phyloP scores from a whole-genome alignment of 2,888 invertebrate species.

The Colletes collaris region DNA sequence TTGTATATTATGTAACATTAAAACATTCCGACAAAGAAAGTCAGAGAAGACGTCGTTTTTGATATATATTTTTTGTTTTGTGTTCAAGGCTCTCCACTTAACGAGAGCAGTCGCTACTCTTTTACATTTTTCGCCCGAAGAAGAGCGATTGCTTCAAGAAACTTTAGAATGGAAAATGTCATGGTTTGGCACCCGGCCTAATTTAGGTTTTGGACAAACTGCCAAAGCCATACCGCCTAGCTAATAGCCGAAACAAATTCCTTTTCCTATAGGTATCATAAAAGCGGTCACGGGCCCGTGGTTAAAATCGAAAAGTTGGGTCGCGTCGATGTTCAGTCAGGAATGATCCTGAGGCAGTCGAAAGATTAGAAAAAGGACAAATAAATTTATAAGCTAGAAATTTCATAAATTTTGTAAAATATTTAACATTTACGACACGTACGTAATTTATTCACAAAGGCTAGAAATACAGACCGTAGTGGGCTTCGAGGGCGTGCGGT shows the following conservation, averaged over 20 bases:
- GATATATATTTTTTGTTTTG: neutral
- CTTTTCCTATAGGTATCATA: conserved; percentile 52
- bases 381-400: conserved; percentile 43
- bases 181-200: conserved; percentile 88
- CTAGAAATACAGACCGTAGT: conserved; percentile 30
- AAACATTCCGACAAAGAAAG: neutral
- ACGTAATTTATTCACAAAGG: conserved; percentile 41
- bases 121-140: conserved; percentile 92
- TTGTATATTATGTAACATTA: neutral
- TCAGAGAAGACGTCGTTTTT: too few species aligned
- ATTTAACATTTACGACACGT: conserved; percentile 52
- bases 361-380: conserved; percentile 16
- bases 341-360: conserved; percentile 28
- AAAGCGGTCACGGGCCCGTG: conserved; percentile 39
- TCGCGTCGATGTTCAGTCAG: conserved; percentile 19
- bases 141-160: conserved; percentile 92
- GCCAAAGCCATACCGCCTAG: conserved; percentile 85
- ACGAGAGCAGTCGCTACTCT: conserved; percentile 94
- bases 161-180: conserved; percentile 91
- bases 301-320: conserved; percentile 35
- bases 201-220: conserved; percentile 84
- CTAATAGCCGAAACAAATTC: conserved; percentile 83
- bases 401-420: conserved; percentile 66
- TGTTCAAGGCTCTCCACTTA: conserved; percentile 90
- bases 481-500: conserved; percentile 15